Percentiles rank a stretch among this genome's conserved stretches.
These are phyloP conservation scores for Pristionchus japonicus DNA, from an alignment of 2,888 invertebrate species.

Conservation along the genomic window DNA sequence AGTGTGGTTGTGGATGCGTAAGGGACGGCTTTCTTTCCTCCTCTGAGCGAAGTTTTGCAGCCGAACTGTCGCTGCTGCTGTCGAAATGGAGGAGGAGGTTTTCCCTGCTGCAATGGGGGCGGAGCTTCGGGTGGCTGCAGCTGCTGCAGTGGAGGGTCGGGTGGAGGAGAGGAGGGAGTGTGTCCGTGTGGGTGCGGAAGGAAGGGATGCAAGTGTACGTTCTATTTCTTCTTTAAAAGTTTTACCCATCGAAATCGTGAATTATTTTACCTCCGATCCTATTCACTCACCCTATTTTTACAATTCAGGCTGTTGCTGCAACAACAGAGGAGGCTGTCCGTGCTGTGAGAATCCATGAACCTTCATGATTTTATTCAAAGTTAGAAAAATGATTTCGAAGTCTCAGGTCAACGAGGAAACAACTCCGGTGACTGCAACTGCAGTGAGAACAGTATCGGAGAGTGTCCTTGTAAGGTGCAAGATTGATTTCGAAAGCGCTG, in stretches of 20 bases:
- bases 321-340: slow-evolving; percentile 7
- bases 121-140: not conserved
- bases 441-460: not conserved
- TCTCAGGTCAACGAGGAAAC: not conserved
- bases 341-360: not conserved
- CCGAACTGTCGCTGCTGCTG: slow-evolving; percentile 29
- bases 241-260: too few species aligned
- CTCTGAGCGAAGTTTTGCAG: not conserved
- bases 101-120: not conserved
- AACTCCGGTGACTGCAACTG: not conserved
- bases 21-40: not conserved
- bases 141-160: not conserved
- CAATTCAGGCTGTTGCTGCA: slow-evolving; percentile 13
- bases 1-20: slow-evolving; percentile 4
- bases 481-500: not conserved
- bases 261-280: not conserved
- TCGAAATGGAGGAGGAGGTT: not conserved
- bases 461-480: not conserved
- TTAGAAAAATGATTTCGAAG: not conserved
- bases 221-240: too few species aligned
- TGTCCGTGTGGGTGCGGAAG: slow-evolving; percentile 24
- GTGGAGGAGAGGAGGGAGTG: slow-evolving; percentile 8
- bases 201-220: slow-evolving; percentile 38
- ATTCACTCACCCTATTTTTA: not conserved
- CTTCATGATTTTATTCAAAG: not conserved